These are phyloP conservation scores for Athalia circularis DNA, from an alignment of 2,888 invertebrate species.

Conservation along the genomic window DNA sequence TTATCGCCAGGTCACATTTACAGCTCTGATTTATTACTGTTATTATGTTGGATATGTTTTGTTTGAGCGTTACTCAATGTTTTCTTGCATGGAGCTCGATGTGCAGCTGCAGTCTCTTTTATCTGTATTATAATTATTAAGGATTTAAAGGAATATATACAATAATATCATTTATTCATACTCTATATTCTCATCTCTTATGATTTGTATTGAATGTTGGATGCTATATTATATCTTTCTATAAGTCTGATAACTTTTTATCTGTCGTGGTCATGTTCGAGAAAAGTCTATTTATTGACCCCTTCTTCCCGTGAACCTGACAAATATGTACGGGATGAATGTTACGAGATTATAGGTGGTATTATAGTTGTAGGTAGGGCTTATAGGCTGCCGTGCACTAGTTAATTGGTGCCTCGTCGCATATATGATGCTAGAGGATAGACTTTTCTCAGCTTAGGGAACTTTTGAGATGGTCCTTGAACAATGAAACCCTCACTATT, in stretches of 20 bases:
- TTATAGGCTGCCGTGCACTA: constrained; percentile 30
- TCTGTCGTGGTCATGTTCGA: constrained; percentile 65
- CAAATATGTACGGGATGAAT: constrained; percentile 31
- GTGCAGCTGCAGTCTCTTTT: constrained; percentile 72
- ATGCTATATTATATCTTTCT: constrained; percentile 60
- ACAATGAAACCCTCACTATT: constrained; percentile 65
- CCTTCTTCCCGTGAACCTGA: neutral
- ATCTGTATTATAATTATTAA: constrained; percentile 64
- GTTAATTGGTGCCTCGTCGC: constrained; percentile 14
- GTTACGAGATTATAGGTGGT: constrained; percentile 34
- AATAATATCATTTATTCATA: constrained; percentile 49
- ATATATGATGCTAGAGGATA: constrained; percentile 54
- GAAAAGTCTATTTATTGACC: constrained; percentile 64
- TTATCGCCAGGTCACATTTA: constrained; percentile 53
- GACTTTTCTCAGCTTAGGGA: constrained; percentile 72
- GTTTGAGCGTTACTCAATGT: constrained; percentile 71
- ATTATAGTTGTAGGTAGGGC: constrained; percentile 42
- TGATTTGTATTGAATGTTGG: constrained; percentile 70
- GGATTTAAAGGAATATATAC: constrained; percentile 51
- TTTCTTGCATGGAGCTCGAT: constrained; percentile 74
- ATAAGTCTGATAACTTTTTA: constrained; percentile 49
- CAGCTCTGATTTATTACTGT: constrained; percentile 61
- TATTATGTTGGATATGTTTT: constrained; percentile 64
- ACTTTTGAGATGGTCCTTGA: constrained; percentile 77
- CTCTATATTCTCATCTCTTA: constrained; percentile 52